Base-by-base conservation (phyloP, 2,113 vertebrate species). In the Pelecanoides urinatrix region DNA sequence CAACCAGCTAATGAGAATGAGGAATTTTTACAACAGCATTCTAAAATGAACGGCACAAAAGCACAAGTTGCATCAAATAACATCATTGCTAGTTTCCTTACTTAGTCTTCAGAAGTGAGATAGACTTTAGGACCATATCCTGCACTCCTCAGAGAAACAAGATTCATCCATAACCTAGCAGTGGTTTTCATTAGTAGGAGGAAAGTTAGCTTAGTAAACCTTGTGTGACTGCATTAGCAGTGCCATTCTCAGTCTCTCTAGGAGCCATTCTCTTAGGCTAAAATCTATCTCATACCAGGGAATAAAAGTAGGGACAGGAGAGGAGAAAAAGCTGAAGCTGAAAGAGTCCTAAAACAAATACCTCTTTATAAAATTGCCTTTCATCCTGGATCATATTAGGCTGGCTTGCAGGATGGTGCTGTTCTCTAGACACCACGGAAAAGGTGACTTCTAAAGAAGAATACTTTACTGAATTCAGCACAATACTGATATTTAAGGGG, bases 1-100 rank as follows among this genome's bases (percentile, higher is more conserved):
- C 88, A 93, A 90, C 80, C 78, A 95, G 86, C 65, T 86, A 96
- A 94, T 87, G 36, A 94, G 55, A 92, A 90, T 34, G 78, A 94
- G n/a, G 88, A 96, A 81, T 80, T 91, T 94, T 85, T 74, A 80
- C 73, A 82, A 82, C 12, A 61, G 25, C 30, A 86, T 95, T 95
- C 68, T 89, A 78, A 96, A 96, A 94, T 74, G 78, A 95, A 88
- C 6, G 16, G 40, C 66, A 85, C 36, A 81, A 97, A 94, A 59
- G 18, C 56, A 92, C 29, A 90, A 50, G n/a, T 89, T 94, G 38
- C 74, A 50, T 71, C 66, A 66, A 65, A 70, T 71, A 88, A 58
- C 11, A 76, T 65, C 16, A n/a, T 62, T 40, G 34, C 8, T 36
- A 52, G 29, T 40, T 62, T 53, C 36, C 65, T 75, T 44, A 15